phyloP scores from a whole-genome alignment of 2,797 vertebrate genomes.

The Pangasius macronema region DNA sequence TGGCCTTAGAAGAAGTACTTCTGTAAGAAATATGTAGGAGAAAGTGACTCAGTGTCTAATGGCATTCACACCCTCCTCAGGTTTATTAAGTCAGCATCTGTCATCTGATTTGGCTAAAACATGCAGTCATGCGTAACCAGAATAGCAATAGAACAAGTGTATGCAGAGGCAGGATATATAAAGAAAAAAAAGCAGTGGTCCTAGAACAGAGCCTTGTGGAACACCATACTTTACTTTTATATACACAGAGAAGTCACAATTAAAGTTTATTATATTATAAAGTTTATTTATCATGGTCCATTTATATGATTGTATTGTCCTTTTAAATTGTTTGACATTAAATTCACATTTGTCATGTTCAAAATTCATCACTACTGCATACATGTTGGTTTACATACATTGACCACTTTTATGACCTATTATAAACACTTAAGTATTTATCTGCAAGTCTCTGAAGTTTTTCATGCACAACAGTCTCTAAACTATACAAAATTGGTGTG shows the following conservation, averaged over 20 bases:
- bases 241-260: not conserved
- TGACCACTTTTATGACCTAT: not conserved
- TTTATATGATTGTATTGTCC: not conserved
- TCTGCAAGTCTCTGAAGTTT: not conserved
- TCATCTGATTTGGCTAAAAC: constrained; percentile 1
- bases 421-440: not conserved
- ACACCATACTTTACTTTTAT: not conserved
- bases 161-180: not conserved
- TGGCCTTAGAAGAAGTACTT: not conserved
- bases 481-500: not conserved
- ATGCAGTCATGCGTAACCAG: not conserved
- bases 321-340: not conserved
- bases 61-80: not conserved
- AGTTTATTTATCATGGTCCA: not conserved
- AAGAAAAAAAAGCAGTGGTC: not conserved
- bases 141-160: not conserved
- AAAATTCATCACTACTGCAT: not conserved
- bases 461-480: not conserved
- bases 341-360: not conserved
- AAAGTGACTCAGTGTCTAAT: constrained; percentile 5
- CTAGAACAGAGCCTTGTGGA: not conserved
- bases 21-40: constrained; percentile 1
- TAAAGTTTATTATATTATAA: no score
- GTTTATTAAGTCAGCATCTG: not conserved
- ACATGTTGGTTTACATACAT: not conserved